These are phyloP conservation scores for Poeciliopsis paucimaculata DNA, from an alignment of 2,797 vertebrate species.

Conservation along the genomic window DNA sequence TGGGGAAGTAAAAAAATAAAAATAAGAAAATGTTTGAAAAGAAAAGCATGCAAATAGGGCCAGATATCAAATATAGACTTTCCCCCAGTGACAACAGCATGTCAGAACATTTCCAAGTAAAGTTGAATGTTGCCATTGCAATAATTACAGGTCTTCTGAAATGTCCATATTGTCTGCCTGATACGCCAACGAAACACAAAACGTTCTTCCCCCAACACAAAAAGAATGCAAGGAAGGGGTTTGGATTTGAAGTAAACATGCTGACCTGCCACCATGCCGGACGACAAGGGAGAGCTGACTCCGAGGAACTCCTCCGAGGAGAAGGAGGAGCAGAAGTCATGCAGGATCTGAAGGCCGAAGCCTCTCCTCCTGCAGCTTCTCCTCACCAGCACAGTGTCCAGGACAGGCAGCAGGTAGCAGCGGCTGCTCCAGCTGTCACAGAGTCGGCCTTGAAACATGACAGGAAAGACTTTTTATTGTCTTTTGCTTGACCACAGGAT, in stretches of 20 bases:
- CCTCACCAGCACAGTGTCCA: constrained; percentile 90
- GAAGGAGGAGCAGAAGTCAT: constrained; percentile 88
- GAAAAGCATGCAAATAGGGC: background rate
- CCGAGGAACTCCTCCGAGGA: constrained; percentile 84
- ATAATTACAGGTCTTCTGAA: background rate
- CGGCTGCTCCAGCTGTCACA: constrained; percentile 75
- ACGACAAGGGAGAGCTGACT: constrained; percentile 88
- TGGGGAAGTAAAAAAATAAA: background rate
- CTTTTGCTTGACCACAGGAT: background rate
- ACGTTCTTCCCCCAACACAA: background rate
- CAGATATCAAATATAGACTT: background rate
- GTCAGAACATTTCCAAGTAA: background rate
- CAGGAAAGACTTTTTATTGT: background rate
- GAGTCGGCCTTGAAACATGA: constrained; percentile 84
- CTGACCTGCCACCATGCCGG: constrained; percentile 88
- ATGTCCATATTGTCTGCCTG: background rate
- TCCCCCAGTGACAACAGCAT: background rate
- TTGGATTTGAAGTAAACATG: background rate
- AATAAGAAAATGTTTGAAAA: background rate
- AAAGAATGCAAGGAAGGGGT: background rate
- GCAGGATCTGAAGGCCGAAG: constrained; percentile 85
- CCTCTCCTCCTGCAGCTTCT: constrained; percentile 81
- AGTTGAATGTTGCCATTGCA: background rate
- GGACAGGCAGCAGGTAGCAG: constrained; percentile 87
- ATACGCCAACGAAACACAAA: background rate